phyloP scores from a whole-genome alignment of 2,113 vertebrate species.

The Ramphastos sulfuratus region DNA sequence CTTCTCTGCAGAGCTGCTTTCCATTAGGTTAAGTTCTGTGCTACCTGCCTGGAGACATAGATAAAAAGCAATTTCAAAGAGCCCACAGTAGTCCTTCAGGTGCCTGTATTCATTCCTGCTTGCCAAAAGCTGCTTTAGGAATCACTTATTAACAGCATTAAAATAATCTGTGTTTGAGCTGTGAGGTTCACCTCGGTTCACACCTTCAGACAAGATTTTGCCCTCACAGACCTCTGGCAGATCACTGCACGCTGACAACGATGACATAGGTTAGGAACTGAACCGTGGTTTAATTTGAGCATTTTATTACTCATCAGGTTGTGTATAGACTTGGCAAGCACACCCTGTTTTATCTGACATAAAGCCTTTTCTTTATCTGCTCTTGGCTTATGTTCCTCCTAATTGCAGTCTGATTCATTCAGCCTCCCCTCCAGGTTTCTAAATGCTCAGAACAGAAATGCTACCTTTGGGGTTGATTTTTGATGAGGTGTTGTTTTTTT shows the following conservation, averaged over 20 bases:
- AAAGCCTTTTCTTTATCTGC: background rate
- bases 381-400: background rate
- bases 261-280: background rate
- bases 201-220: background rate
- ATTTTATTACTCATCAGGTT: background rate
- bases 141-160: background rate
- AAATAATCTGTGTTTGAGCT: background rate
- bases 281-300: background rate
- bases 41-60: background rate
- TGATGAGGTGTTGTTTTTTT: too few relatives aligned
- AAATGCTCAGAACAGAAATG: background rate
- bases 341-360: background rate
- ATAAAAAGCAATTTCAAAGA: background rate
- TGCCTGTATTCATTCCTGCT: background rate
- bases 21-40: too few relatives aligned
- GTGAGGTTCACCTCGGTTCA: background rate
- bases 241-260: background rate
- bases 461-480: slow-evolving; percentile 8
- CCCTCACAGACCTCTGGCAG: background rate
- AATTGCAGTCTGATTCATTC: background rate
- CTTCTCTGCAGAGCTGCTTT: too few relatives aligned
- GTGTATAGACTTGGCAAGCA: background rate
- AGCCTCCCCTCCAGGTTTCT: background rate
- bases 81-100: background rate
- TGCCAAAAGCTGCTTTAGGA: slow-evolving; percentile 23